phyloP scores from a whole-genome alignment of 2,113 vertebrate species.

The Pseudolaguvia tuberculata region DNA sequence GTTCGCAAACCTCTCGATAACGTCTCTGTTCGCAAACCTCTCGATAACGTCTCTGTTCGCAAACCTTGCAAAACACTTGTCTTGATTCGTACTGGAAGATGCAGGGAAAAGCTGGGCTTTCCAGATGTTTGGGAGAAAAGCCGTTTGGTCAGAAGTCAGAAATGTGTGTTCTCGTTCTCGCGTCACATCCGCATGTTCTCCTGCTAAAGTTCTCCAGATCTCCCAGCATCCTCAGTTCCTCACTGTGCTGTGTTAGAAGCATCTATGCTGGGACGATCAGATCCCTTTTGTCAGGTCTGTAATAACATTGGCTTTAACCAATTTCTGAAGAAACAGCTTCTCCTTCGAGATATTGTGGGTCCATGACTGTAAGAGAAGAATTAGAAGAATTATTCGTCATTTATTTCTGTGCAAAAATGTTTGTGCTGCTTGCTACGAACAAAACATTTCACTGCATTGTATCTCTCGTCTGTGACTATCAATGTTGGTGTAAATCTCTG shows the following conservation, averaged over 20 bases:
- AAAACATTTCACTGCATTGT: neutral
- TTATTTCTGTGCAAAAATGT: neutral
- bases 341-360: slow-evolving; percentile 96
- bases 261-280: slow-evolving; percentile 62
- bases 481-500: neutral
- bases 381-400: neutral
- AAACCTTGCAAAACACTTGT: neutral
- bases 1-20: too few relatives aligned
- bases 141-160: slow-evolving; percentile 69
- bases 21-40: too few relatives aligned
- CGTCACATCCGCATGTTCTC: slow-evolving; percentile 40
- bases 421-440: neutral
- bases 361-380: slow-evolving; percentile 80
- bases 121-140: slow-evolving; percentile 49
- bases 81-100: neutral
- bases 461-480: too few relatives aligned
- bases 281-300: slow-evolving; percentile 92
- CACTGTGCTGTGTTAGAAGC: slow-evolving; percentile 39
- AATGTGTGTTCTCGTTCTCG: slow-evolving; percentile 47
- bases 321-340: slow-evolving; percentile 93
- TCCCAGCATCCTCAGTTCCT: slow-evolving; percentile 47
- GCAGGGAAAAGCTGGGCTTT: slow-evolving; percentile 19
- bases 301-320: slow-evolving; percentile 90
- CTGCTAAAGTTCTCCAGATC: slow-evolving; percentile 20
- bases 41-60: neutral